A percentile compares a stretch with the other conserved stretches of the same genome.
Conservation (phyloP, 2,113 vertebrate species). For the Oxyruncus cristatus region DNA sequence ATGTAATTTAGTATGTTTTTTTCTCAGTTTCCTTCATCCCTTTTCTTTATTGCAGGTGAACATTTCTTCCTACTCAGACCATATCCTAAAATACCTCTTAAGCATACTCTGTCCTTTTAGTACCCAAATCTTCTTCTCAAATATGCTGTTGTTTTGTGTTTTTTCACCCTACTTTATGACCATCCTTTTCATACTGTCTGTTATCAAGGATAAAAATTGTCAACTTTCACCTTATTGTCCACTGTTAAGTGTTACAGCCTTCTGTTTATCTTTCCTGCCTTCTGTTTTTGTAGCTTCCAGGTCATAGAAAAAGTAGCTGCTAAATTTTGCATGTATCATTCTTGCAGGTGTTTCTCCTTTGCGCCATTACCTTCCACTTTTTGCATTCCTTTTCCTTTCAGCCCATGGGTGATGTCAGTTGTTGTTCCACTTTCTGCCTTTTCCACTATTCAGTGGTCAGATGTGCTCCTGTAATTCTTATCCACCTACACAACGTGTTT, state of each 20-base stretch:
- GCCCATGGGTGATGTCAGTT: neutral
- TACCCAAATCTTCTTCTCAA: neutral
- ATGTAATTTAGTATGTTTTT: neutral
- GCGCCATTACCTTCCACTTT: neutral
- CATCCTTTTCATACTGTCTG: neutral
- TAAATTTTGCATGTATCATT: neutral
- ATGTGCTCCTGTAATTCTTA: neutral
- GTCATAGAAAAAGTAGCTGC: neutral
- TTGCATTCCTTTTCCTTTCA: neutral
- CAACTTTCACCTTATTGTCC: neutral
- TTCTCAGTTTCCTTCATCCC: neutral
- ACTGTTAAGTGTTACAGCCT: neutral
- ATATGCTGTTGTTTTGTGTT: rapidly evolving
- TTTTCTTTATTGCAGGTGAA: neutral
- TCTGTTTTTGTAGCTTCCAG: neutral
- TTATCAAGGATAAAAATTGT: neutral
- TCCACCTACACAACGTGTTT: neutral
- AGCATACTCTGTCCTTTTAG: neutral
- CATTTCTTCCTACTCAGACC: neutral
- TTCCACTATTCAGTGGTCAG: neutral
- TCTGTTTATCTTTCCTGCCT: neutral
- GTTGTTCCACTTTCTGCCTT: neutral
- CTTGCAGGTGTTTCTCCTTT: neutral
- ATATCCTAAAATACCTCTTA: neutral
- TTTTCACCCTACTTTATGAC: neutral